Evolutionary conservation across 2,113 vertebrate genomes (phyloP), one percentile per base, ranked within the genome.

Genomic region (Sula dactylatra): DNA sequence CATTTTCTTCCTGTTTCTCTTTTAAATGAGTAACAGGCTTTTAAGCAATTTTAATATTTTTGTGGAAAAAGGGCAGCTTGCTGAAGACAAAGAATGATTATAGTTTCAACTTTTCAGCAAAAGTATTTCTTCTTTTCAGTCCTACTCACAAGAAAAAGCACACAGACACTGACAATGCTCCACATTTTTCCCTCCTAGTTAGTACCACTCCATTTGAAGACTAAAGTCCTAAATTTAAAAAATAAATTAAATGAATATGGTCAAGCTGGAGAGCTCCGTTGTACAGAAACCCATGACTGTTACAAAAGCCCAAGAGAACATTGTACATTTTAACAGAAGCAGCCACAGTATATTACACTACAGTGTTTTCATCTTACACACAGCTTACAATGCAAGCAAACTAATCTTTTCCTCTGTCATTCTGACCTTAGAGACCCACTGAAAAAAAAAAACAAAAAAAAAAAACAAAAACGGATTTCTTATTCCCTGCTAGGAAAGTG

Each of bases 401-500:
- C 34, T 56, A 87, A 93, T 88, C 73, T 87, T 59, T 79, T 69
- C 65, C 76, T 89, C 88, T 72, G n/a, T 69, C 86, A 79, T 69
- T 83, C 40, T 90, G 72, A 83, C 55, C 84, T 87, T 29, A 85
- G 83, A 16, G 52, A 89, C 25, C 7, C 36, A 79, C 19, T 42
- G 16, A 7, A 72, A 78, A 66, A 54, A 26, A 84, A 49, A 21
- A 84, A 3, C n/a, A n/a, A n/a, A n/a, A n/a, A n/a, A n/a, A n/a
- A n/a, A n/a, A n/a, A n/a, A n/a, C n/a, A n/a, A n/a, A n/a, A n/a
- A n/a, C n/a, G n/a, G 15, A 86, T 52, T 93, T 91, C 73, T 90
- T 94, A 73, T 80, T 96, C 67, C 64, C 55, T 94, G 71, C 54
- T 86, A 95, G 79, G 78, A 80, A 93, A 81, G 49, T 69, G 72